Evolutionary conservation across 2,113 vertebrate species (phyloP).

Genomic region (Bufo gargarizans): DNA sequence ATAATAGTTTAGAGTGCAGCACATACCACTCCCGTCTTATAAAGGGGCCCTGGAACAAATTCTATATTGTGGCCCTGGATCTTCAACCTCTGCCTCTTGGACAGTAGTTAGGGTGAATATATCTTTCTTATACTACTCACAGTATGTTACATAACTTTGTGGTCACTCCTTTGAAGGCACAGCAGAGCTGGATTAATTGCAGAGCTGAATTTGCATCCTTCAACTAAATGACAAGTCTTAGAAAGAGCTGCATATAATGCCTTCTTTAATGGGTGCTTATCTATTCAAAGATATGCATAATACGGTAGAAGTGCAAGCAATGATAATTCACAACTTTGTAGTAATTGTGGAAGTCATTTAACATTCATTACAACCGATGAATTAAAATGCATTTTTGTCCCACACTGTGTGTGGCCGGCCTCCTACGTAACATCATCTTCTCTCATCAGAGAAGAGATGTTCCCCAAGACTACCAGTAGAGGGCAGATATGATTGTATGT

Average conservation of each 20-base stretch:
- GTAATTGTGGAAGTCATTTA: background rate
- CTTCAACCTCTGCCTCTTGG: background rate
- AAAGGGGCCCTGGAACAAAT: too few relatives aligned
- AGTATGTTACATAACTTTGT: background rate
- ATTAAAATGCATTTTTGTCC: background rate
- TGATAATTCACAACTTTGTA: background rate
- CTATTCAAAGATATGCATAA: background rate
- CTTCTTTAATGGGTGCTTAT: too few relatives aligned
- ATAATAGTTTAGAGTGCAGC: too few relatives aligned
- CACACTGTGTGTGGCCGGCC: background rate
- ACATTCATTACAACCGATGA: background rate
- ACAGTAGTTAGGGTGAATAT: background rate
- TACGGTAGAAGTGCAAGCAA: too few relatives aligned
- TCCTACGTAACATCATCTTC: background rate
- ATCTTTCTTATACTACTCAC: background rate
- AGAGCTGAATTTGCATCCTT: background rate
- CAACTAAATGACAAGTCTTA: background rate
- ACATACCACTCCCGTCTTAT: too few relatives aligned
- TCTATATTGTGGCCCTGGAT: too few relatives aligned
- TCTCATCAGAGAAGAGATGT: background rate
- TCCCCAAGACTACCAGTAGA: slow-evolving; percentile 39
- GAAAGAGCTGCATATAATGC: too few relatives aligned
- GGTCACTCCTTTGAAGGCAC: background rate
- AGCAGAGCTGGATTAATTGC: background rate
- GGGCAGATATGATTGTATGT: slow-evolving; percentile 31